A percentile compares a stretch with the other conserved stretches of the same genome.
These are phyloP conservation scores for Philypnodon macrostomus DNA, from an alignment of 2,797 vertebrate species.

Conservation along the genomic window DNA sequence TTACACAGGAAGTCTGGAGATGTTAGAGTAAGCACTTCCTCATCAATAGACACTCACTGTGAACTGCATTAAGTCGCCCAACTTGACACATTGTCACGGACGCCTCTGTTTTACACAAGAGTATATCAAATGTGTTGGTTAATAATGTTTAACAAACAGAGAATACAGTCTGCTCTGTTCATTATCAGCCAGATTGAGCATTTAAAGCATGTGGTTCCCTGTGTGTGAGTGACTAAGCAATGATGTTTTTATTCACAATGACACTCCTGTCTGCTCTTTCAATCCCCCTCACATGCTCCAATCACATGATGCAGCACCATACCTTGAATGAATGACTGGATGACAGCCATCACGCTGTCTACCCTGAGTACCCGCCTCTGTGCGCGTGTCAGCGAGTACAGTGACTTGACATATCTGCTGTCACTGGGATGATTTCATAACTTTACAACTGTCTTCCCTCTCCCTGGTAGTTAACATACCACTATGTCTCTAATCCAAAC, in stretches of 20 bases:
- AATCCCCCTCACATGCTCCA: conserved; percentile 72
- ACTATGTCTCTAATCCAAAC: no score
- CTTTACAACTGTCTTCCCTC: conserved; percentile 25
- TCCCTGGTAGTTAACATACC: not conserved
- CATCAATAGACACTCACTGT: conserved; percentile 9
- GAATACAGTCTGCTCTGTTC: conserved; percentile 4
- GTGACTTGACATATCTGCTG: conserved; percentile 44
- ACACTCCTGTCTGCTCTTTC: conserved; percentile 59
- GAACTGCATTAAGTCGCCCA: no score
- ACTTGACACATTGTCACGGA: conserved; percentile 31
- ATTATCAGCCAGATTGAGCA: conserved; percentile 12
- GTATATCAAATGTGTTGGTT: not conserved
- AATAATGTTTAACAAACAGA: not conserved
- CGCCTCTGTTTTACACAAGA: conserved; percentile 1
- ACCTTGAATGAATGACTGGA: conserved; percentile 53
- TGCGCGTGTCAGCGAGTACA: conserved; percentile 14
- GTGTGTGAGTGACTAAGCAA: conserved; percentile 9
- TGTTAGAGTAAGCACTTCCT: conserved; percentile 26
- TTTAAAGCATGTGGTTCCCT: conserved; percentile 10
- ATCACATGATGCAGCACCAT: conserved; percentile 67
- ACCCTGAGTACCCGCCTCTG: conserved; percentile 10
- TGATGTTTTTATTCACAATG: conserved; percentile 54
- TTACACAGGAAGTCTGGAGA: no score
- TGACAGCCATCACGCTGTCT: conserved; percentile 38
- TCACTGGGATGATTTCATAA: conserved; percentile 28